Base-by-base conservation (phyloP, 1,140 invertebrate genomes). In the Drosophila santomea region DNA sequence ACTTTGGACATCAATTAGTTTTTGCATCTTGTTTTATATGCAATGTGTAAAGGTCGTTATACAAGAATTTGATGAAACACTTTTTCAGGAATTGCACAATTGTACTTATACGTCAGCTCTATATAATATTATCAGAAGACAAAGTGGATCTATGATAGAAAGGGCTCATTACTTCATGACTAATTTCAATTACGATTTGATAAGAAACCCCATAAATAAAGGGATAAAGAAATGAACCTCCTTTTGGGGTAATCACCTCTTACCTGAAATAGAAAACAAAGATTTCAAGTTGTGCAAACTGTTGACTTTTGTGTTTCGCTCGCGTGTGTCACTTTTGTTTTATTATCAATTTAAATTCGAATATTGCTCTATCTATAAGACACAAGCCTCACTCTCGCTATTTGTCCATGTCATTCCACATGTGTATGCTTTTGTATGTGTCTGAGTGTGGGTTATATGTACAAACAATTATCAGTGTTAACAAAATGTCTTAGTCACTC, bases 261-360 rank as follows among this genome's bases (percentile, higher is more conserved):
- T 48, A 41, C 57, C 36, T 64, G 23, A 4, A 43, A 68, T 25
- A 39, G n/a, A 56, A 77, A 60, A 51, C 60, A 76, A 55, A 12
- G 39, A 47, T 47, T 60, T 77, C 25, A 57, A 68, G 64, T 69
- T 76, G 57, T 77, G 63, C 74, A 77, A 69, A 76, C 39, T 52
- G 59, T 63, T 66, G 39, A 48, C 43, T 57, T 79, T 57, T 74
- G 63, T 55, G 48, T 68, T 62, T 67, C 56, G 57, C 35, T 75
- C 36, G 57, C 28, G 45, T 88, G 76, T 74, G 63, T 69, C 69
- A 66, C 52, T 77, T 43, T 64, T 62, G 59, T 75, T 76, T 76
- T 85, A 88, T 88, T 88, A 88, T 88, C 84, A 88, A 74, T 79
- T 88, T 88, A 89, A 88, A 89, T 88, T 88, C 83, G 83, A 89